Percentiles rank a stretch among this genome's conserved stretches.
phyloP scores from a whole-genome alignment of 1,140 invertebrate genomes.

The Caerostris darwini region DNA sequence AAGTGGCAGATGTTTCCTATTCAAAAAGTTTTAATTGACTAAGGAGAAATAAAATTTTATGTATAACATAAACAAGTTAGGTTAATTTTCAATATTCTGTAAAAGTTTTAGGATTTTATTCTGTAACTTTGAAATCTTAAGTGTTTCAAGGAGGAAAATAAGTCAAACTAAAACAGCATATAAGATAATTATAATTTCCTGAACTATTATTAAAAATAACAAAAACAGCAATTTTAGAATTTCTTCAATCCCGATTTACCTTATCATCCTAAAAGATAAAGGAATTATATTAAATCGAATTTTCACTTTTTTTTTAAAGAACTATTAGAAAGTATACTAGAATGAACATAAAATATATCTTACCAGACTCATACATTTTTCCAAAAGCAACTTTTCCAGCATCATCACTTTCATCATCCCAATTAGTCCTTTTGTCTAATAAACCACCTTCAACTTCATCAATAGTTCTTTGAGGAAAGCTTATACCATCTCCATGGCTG shows the following conservation, averaged over 20 bases:
- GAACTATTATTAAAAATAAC: background rate
- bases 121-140: too few species aligned
- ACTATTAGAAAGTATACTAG: background rate
- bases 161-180: too few species aligned
- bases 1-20: too few species aligned
- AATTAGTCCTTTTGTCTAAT: constrained; percentile 67
- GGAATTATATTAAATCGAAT: background rate
- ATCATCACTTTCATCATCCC: constrained; percentile 73
- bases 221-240: background rate
- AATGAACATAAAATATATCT: constrained; percentile 10
- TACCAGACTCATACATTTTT: constrained; percentile 66
- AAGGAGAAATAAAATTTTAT: too few species aligned
- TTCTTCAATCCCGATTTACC: background rate
- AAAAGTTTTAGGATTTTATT: too few species aligned
- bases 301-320: background rate
- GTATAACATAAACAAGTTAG: too few species aligned
- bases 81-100: too few species aligned
- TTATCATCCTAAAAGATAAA: background rate
- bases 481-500: constrained; percentile 70
- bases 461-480: constrained; percentile 69
- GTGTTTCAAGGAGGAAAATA: too few species aligned
- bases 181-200: too few species aligned
- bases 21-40: too few species aligned
- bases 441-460: constrained; percentile 71
- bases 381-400: constrained; percentile 47